Conservation (phyloP, 1,140 invertebrate species). For the Orchestia grillus region DNA sequence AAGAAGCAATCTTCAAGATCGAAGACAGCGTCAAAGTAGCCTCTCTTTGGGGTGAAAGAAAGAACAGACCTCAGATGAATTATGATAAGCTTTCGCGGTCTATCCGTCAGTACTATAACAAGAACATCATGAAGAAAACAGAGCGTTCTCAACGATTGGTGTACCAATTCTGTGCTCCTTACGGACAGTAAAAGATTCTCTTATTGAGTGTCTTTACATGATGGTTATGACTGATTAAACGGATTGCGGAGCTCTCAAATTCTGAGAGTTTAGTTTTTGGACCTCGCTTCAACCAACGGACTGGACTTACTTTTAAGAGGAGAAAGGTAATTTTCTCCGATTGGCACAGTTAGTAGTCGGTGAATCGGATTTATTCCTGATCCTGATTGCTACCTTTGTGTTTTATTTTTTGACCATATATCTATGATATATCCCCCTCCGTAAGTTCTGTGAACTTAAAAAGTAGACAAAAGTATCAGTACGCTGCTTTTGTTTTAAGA, state of each 20-base stretch:
- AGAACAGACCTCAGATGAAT: conserved; percentile 99
- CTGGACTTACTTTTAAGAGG: conserved; percentile 62
- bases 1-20: conserved; percentile 98
- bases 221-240: conserved; percentile 20
- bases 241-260: background rate
- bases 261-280: conserved; percentile 49
- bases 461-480: conserved; percentile 26
- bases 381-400: conserved; percentile 59
- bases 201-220: conserved; percentile 27
- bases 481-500: conserved; percentile 54
- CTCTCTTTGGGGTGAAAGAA: conserved; percentile 94
- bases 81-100: conserved; percentile 98
- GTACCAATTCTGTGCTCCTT: conserved; percentile 98
- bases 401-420: conserved; percentile 75
- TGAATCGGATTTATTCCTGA: conserved; percentile 59
- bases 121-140: conserved; percentile 99
- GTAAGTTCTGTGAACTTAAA: conserved; percentile 91
- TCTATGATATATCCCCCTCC: conserved; percentile 92
- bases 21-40: conserved; percentile 97
- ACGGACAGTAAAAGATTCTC: conserved; percentile 78
- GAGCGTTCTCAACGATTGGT: conserved; percentile 97
- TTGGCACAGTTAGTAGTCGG: conserved; percentile 59
- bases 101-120: conserved; percentile 99
- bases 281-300: conserved; percentile 58
- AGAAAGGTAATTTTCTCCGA: conserved; percentile 68